Base-by-base conservation (phyloP, 2,113 vertebrate genomes). In the Prinia subflava region DNA sequence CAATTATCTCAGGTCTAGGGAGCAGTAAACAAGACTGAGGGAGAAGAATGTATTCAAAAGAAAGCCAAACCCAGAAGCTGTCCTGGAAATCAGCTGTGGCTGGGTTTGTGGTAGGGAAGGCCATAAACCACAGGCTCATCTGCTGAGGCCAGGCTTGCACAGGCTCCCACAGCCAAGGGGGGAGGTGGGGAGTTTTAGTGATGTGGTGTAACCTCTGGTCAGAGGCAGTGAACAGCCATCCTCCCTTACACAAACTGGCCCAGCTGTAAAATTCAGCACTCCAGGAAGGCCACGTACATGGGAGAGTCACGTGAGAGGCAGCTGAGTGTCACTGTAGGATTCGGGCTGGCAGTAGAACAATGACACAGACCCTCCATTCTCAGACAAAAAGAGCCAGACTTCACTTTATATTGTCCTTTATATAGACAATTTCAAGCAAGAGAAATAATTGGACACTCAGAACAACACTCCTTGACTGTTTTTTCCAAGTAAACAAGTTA, bases 201-300 rank as follows among this genome's bases (percentile, higher is more conserved):
- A 2, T 41, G 23, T 16, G 15, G 10, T 0, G 0, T n/a, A 13
- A 56, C 19, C 30, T 56, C 23, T 56, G n/a, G 41, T 56, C 59
- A 47, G 30, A 65, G 50, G 19, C 19, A 64, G n/a, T 18, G 49
- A 84, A 56, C 35, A 41, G 8, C 8, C 23, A 64, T 47, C 28
- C 15, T n/a, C 12, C 59, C n/a, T 16, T 10, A 41, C 19, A 75
- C 23, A 75, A 56, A 56, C 24, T n/a, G n/a, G 3, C n/a, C 15
- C 30, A 24, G 23, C 0, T 56, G 28, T 15, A 47, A 41, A 39
- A 56, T 10, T n/a, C 41, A 27, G 15, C 50, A 41, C 30, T 13
- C 50, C 50, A 24, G 23, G 59, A 65, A 41, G 19, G 82, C 10
- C n/a, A 49, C 7, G 39, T 8, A 21, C 22, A 30, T 14, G 20